Evolutionary conservation across 1,140 invertebrate species (phyloP).

Genomic region (Maconellicoccus hirsutus): DNA sequence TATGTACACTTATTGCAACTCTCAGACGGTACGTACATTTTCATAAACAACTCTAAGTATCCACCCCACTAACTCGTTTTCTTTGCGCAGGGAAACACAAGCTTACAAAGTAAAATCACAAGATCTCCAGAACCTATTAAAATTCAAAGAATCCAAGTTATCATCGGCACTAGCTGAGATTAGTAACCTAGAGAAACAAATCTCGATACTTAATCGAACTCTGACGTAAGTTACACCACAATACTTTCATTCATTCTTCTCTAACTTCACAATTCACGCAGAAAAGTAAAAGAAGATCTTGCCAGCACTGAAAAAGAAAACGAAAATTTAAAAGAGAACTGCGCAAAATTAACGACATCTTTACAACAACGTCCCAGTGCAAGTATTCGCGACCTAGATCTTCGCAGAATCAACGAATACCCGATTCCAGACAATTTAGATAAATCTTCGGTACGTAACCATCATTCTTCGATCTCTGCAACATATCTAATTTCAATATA

Average conservation of each 20-base stretch:
- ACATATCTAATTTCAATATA: too few relatives aligned
- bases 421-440: too few relatives aligned
- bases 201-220: neutral
- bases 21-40: neutral
- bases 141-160: conserved; percentile 25
- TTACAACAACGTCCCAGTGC: neutral
- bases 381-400: neutral
- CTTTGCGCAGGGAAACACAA: neutral
- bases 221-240: neutral
- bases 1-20: neutral
- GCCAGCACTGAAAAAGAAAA: conserved; percentile 24
- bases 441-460: neutral
- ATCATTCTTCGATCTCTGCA: too few relatives aligned
- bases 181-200: conserved; percentile 28
- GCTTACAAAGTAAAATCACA: neutral
- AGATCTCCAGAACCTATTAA: conserved; percentile 21
- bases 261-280: neutral
- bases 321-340: conserved; percentile 21
- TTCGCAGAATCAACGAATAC: neutral
- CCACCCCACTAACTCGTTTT: too few relatives aligned
- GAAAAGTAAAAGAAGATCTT: conserved; percentile 24
- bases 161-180: conserved; percentile 25
- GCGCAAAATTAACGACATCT: neutral
- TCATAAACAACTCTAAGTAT: too few relatives aligned
- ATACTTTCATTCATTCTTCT: neutral